phyloP scores from a whole-genome alignment of 2,113 vertebrate species.

The western clawed frog (Xenopus tropicalis) region DNA sequence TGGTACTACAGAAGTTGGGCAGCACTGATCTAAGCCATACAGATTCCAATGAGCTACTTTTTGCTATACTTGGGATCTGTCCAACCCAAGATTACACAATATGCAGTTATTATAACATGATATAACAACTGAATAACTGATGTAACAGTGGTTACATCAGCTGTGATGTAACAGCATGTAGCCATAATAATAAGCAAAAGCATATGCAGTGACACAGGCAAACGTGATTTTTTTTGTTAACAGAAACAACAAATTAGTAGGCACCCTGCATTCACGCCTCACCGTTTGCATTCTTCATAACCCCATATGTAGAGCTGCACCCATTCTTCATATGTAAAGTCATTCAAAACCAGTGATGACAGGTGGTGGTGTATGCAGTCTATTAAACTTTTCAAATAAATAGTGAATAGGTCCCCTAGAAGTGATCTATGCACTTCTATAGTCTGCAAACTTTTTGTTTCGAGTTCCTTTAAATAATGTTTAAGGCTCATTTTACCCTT shows the following conservation, averaged over 20 bases:
- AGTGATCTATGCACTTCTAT: constrained; percentile 44
- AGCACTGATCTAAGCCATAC: too few relatives aligned
- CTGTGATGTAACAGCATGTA: too few relatives aligned
- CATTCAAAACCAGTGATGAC: constrained; percentile 11
- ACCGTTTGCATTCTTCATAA: constrained; percentile 48
- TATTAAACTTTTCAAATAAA: constrained; percentile 18
- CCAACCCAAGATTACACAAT: too few relatives aligned
- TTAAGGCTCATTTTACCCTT: constrained; percentile 32
- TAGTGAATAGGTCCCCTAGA: constrained; percentile 23
- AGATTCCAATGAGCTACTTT: too few relatives aligned
- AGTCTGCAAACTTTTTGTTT: not conserved
- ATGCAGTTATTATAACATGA: too few relatives aligned
- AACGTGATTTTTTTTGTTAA: too few relatives aligned
- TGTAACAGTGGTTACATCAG: too few relatives aligned
- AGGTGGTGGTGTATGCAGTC: constrained; percentile 45
- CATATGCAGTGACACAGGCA: too few relatives aligned
- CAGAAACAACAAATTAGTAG: not conserved
- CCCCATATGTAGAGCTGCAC: constrained; percentile 53
- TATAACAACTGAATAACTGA: too few relatives aligned
- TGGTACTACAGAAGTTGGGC: too few relatives aligned
- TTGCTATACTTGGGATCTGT: too few relatives aligned
- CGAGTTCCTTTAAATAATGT: constrained; percentile 49
- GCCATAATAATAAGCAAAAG: too few relatives aligned
- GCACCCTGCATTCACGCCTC: constrained; percentile 14
- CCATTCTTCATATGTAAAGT: constrained; percentile 46